Base-by-base conservation (phyloP, 2,113 vertebrate genomes). In the Australoheros scitulus region DNA sequence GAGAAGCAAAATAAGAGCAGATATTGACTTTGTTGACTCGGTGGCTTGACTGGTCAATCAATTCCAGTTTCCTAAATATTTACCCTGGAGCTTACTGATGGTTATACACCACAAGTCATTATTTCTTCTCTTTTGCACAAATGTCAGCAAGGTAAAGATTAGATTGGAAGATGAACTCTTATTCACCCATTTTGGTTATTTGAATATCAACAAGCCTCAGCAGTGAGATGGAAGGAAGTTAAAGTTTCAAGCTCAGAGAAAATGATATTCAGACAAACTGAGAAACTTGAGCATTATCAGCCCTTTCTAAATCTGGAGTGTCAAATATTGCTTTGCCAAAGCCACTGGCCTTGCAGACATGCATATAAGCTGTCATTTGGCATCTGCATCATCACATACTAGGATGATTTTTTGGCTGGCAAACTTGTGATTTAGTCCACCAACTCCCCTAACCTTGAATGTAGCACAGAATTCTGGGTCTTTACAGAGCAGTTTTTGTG, bases 121-220 rank as follows among this genome's bases (percentile, higher is more conserved):
- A 75, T 81, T 83, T 29, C 60, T 57, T 56, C 86, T 82, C 14
- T 14, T 60, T 38, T 76, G 58, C 68, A 81, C 60, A 79, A 81
- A 86, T 85, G 85, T 88, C 82, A 89, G 56, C 36, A 59, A 3
- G 63, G 32, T 80, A 52, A 77, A 88, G n/a, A 90, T 83, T 32
- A 83, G 84, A 88, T 88, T 3, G 15, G 15, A 76, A 41, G 36
- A 80, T 88, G 82, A 84, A 89, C 80, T 77, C 70, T 64, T 82
- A 26, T 70, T 80, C 84, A 83, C 43, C 84, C 3, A 18, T 63
- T 22, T 47, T 80, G 76, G 87, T 82, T 88, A 68, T 87, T 68
- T 83, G 11, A 88, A 83, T 79, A 77, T 80, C 65, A 52, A 32
- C 65, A 77, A 65, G 29, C 29, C 60, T 81, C 3, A 22, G 55